Percentiles rank a stretch among this genome's conserved stretches.
These are phyloP conservation scores for Anarsia innoxiella DNA, from an alignment of 2,888 invertebrate genomes.

Conservation along the genomic window DNA sequence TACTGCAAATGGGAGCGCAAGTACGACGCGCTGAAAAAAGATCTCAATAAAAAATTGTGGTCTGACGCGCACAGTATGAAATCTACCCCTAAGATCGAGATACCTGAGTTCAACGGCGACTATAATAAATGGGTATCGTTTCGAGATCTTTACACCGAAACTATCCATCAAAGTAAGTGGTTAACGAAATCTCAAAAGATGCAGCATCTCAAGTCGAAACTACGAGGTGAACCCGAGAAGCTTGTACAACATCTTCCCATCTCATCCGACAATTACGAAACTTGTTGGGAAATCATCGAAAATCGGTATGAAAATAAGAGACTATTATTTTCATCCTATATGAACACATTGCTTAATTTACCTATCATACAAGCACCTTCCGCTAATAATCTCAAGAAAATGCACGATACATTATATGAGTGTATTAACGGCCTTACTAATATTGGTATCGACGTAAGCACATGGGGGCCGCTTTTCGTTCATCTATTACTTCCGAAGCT, in stretches of 20 bases:
- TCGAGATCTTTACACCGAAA: not conserved
- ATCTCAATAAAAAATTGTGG: not conserved
- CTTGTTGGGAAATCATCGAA: not conserved
- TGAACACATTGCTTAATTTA: constrained; percentile 7
- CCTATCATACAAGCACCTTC: not conserved
- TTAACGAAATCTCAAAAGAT: no score
- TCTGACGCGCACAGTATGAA: not conserved
- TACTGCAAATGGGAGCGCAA: not conserved
- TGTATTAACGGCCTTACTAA: constrained; percentile 15
- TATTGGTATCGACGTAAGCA: constrained; percentile 13
- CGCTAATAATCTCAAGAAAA: constrained; percentile 3
- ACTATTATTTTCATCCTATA: no score
- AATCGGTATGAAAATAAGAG: not conserved
- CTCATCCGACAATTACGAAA: not conserved
- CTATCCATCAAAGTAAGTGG: not conserved
- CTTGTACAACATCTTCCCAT: constrained; percentile 3
- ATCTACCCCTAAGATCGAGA: not conserved
- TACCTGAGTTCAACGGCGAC: no score
- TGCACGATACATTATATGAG: constrained; percentile 12
- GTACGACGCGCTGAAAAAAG: not conserved
- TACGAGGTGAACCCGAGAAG: not conserved
- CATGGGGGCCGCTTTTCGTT: constrained; percentile 19
- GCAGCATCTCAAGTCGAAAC: no score
- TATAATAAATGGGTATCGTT: not conserved
- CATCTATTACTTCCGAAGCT: constrained; percentile 17